These are phyloP conservation scores for Campylomormyrus numenius DNA, from an alignment of 2,113 vertebrate genomes.

Conservation along the genomic window DNA sequence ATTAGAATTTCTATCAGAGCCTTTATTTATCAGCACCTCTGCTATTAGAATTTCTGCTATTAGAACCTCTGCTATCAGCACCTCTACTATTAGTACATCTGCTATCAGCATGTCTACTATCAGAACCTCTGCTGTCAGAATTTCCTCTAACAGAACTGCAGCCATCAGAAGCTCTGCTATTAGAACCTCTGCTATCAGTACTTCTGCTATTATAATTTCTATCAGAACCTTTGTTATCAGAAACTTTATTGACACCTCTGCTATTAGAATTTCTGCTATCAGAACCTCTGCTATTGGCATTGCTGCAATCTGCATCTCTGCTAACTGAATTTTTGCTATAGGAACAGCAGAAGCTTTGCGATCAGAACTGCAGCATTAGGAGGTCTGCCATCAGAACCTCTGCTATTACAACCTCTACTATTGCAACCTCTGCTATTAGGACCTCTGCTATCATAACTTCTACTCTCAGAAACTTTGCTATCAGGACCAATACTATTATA, in stretches of 20 bases:
- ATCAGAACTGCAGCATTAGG: not conserved
- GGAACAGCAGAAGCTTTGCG: not conserved
- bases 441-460: too few relatives aligned
- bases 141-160: not conserved
- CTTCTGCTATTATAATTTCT: too few relatives aligned
- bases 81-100: not conserved
- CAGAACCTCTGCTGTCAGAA: not conserved
- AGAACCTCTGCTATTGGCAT: not conserved
- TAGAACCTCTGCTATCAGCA: not conserved
- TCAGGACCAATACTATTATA: too few relatives aligned
- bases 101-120: not conserved
- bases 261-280: not conserved
- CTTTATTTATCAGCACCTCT: not conserved
- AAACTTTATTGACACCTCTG: not conserved
- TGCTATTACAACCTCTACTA: not conserved
- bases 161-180: not conserved
- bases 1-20: not conserved
- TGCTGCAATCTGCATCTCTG: not conserved
- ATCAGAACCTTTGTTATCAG: too few relatives aligned
- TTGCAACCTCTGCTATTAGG: not conserved
- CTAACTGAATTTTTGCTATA: not conserved
- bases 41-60: not conserved
- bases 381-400: not conserved
- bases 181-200: not conserved
- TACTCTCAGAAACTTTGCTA: too few relatives aligned